These are phyloP conservation scores for Gymnothorax reevesii DNA, from an alignment of 2,797 vertebrate species.

Conservation along the genomic window DNA sequence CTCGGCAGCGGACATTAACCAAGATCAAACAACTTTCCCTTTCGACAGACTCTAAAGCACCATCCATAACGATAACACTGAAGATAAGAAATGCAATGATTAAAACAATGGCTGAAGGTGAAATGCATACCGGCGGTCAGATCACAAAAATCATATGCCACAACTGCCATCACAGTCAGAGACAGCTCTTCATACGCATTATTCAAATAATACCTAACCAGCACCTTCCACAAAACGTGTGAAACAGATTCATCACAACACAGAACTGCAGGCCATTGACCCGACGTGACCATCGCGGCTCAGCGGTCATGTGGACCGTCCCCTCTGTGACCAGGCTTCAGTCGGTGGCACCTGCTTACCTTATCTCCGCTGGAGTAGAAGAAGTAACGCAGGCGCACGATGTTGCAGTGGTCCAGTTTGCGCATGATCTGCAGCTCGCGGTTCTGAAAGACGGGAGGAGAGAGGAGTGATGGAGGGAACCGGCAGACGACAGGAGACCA, in stretches of 20 bases:
- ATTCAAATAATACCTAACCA: not conserved
- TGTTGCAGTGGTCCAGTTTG: constrained; percentile 98
- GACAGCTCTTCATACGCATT: not conserved
- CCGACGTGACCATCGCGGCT: not conserved
- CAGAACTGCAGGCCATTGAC: not conserved
- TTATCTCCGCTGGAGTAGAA: constrained; percentile 98
- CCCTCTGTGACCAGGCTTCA: not conserved
- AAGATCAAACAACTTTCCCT: constrained; percentile 54
- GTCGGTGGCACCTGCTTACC: constrained; percentile 60
- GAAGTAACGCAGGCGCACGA: constrained; percentile 97
- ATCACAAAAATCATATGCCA: not conserved
- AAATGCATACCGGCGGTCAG: not conserved
- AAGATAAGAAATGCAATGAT: not conserved
- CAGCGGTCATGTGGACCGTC: not conserved
- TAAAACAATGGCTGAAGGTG: not conserved
- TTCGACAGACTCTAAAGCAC: constrained; percentile 46
- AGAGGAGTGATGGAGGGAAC: constrained; percentile 41
- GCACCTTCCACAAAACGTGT: not conserved
- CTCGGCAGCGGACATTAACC: constrained; percentile 50
- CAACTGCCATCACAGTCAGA: not conserved
- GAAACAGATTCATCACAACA: not conserved
- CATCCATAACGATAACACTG: constrained; percentile 21
- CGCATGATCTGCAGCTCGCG: constrained; percentile 97
- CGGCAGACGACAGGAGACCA: not conserved
- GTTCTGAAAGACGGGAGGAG: constrained; percentile 67